Evolutionary conservation across 1,140 invertebrate genomes (phyloP), one percentile per base, ranked within the genome.

Genomic region (Plectrocnemia conspersa): DNA sequence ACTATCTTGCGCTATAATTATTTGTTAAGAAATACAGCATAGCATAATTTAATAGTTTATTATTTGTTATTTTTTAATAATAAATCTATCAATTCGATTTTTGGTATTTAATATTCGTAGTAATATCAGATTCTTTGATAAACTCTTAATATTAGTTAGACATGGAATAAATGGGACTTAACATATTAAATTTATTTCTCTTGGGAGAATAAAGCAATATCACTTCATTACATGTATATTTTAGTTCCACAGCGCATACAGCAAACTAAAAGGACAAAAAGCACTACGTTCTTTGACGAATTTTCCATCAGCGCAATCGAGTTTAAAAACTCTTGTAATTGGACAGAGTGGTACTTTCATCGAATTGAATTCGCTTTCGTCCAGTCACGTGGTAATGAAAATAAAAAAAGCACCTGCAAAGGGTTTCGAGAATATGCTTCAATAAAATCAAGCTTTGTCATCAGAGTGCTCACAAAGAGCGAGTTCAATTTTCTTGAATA

Each of bases 331-430:
- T 38, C 35, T 10, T 16, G 35, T 38, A 38, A 38, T 38, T 38
- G 35, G 35, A 38, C 18, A 38, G 35, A 38, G 35, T 38, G 35
- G 35, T 38, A 13, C 18, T 38, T 38, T 38, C 35, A 16, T 38
- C 35, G 18, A 38, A 13, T 38, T 38, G 11, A 10, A 15, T 16
- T 38, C 35, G 35, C 35, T 38, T 38, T 38, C 18, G 18, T 38
- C 35, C 18, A 38, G 35, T 38, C 35, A 38, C 35, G 35, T 38
- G 35, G 35, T 38, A 38, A 38, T 38, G 35, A 38, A 38, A 38
- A 38, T 38, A 16, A 16, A 38, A 38, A 38, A 16, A 38, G 13
- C 35, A 6, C 18, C 18, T 16, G 35, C 35, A 16, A n/a, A 29
- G 27, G 18, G 35, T n/a, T n/a, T n/a, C n/a, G n/a, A n/a, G 13